Percentiles rank a stretch among this genome's conserved stretches.
phyloP scores from a whole-genome alignment of 2,888 invertebrate species.

The Cancer borealis region DNA sequence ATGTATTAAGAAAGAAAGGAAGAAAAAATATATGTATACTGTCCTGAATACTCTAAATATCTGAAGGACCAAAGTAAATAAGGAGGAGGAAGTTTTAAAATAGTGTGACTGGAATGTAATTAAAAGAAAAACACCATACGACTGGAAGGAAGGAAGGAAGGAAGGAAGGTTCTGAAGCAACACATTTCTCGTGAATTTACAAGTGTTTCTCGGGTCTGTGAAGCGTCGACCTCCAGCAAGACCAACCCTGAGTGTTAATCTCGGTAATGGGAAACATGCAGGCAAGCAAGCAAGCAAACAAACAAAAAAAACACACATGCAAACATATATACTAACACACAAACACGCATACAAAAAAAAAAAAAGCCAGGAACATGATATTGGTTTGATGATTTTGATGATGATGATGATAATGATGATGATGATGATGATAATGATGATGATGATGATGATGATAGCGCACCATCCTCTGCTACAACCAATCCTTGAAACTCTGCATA shows the following conservation, averaged over 20 bases:
- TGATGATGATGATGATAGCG: not conserved
- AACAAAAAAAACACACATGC: not conserved
- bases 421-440: not conserved
- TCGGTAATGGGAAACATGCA: not conserved
- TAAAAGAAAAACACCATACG: not conserved
- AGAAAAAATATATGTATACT: not conserved
- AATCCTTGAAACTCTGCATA: not conserved
- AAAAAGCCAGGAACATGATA: too few relatives aligned
- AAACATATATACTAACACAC: too few relatives aligned
- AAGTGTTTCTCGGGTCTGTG: not conserved
- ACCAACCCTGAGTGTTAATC: not conserved
- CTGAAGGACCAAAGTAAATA: not conserved
- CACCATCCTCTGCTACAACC: not conserved
- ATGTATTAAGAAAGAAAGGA: not conserved
- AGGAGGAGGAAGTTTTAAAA: constrained; percentile 1
- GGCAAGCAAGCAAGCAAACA: not conserved
- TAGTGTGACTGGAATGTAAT: not conserved
- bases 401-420: not conserved
- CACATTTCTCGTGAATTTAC: not conserved
- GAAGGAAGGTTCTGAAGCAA: not conserved
- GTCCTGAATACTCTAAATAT: not conserved
- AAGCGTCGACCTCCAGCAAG: not conserved
- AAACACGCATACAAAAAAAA: too few relatives aligned
- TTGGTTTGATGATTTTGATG: not conserved
- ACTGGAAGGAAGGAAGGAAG: not conserved